A percentile compares a stretch with the other conserved stretches of the same genome.
These are phyloP conservation scores for Hanleya hanleyi DNA, from an alignment of 2,888 invertebrate species.

Conservation along the genomic window DNA sequence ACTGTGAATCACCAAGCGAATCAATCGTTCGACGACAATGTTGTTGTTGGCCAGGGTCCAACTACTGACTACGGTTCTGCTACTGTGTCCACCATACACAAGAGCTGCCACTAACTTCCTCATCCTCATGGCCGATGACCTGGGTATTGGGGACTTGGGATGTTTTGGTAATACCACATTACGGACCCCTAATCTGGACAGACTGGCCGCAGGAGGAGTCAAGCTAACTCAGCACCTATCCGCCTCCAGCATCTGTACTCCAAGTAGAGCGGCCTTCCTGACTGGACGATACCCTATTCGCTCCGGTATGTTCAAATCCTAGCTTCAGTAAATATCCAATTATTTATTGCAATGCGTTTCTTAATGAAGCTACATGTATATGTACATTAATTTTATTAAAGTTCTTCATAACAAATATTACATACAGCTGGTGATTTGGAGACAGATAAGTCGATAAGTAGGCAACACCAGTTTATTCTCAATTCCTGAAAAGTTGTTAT, in stretches of 20 bases:
- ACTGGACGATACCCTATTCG: conserved; percentile 71
- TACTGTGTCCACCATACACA: not conserved
- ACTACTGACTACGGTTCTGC: too few relatives aligned
- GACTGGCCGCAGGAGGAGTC: conserved; percentile 72
- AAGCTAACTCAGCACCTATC: conserved; percentile 75
- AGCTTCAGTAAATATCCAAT: not conserved
- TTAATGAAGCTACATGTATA: not conserved
- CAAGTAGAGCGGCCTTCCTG: conserved; percentile 75
- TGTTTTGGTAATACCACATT: conserved; percentile 74
- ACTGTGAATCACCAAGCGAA: too few relatives aligned
- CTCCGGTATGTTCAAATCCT: conserved; percentile 37
- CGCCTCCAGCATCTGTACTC: conserved; percentile 75
- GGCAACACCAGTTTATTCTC: not conserved
- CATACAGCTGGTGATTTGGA: not conserved
- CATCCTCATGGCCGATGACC: conserved; percentile 76
- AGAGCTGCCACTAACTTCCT: conserved; percentile 73
- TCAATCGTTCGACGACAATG: too few relatives aligned
- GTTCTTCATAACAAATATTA: not conserved
- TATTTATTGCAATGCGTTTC: not conserved
- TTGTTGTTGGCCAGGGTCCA: too few relatives aligned
- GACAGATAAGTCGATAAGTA: not conserved
- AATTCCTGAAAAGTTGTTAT: not conserved
- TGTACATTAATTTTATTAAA: not conserved
- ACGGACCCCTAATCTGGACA: conserved; percentile 74
- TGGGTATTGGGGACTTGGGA: conserved; percentile 75